Conservation (phyloP, 2,888 invertebrate species). For the Holacanthella duospinosa region DNA sequence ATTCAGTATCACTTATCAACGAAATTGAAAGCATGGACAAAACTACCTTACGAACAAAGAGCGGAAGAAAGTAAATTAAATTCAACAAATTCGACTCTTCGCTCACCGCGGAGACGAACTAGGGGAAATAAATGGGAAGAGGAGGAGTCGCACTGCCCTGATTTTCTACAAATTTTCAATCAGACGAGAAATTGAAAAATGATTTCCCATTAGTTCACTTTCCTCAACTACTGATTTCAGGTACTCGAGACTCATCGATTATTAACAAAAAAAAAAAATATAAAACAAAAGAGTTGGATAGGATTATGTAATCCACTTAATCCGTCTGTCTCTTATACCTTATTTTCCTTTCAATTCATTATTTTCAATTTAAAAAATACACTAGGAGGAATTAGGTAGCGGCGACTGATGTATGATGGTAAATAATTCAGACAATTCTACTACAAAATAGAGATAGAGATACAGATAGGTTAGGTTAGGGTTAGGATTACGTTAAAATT, state of each 20-base stretch:
- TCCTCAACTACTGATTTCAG: not conserved
- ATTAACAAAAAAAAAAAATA: too few species aligned
- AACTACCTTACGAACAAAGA: not conserved
- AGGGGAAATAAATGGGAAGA: constrained; percentile 1
- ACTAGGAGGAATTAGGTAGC: too few species aligned
- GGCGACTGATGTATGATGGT: too few species aligned
- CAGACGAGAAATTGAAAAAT: not conserved
- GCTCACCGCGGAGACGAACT: not conserved
- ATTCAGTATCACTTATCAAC: not conserved
- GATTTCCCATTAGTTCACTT: not conserved
- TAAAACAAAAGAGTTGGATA: too few species aligned
- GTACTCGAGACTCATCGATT: not conserved
- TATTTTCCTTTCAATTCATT: too few species aligned
- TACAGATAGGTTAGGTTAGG: too few species aligned
- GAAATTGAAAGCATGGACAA: not conserved
- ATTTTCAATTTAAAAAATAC: too few species aligned
- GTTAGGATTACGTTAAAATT: too few species aligned
- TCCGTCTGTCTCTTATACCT: too few species aligned
- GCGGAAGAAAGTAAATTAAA: constrained; percentile 2
- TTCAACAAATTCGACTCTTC: not conserved
- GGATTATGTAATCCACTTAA: too few species aligned
- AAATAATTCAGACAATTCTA: too few species aligned
- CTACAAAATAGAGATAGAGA: too few species aligned
- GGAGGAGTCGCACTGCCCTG: not conserved
- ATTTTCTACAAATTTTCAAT: constrained; percentile 8